Percentiles rank a stretch among this genome's conserved stretches.
Evolutionary conservation across 2,888 invertebrate genomes (phyloP).

Genomic region (Heteromyza rotundicornis): DNA sequence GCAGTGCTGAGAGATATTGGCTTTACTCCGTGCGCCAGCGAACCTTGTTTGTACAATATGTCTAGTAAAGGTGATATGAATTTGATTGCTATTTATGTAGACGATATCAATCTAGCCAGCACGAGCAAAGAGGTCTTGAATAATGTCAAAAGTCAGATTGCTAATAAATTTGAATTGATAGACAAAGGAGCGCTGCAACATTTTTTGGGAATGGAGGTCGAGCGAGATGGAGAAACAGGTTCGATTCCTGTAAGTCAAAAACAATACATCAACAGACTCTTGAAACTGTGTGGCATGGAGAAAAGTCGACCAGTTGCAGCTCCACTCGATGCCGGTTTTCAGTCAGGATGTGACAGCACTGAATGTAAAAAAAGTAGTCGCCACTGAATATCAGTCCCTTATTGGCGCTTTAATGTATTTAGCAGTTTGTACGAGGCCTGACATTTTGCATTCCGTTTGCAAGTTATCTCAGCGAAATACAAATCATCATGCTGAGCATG

Average conservation of each 20-base stretch:
- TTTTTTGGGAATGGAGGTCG: constrained; percentile 32
- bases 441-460: constrained; percentile 19
- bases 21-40: constrained; percentile 26
- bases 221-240: constrained; percentile 27
- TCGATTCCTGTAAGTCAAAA: constrained; percentile 21
- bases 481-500: constrained; percentile 8
- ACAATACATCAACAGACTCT: constrained; percentile 24
- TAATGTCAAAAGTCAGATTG: constrained; percentile 19
- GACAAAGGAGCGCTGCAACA: constrained; percentile 25
- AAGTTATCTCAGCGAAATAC: constrained; percentile 17
- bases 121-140: constrained; percentile 23
- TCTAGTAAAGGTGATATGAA: constrained; percentile 17
- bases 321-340: constrained; percentile 16
- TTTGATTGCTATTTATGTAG: constrained; percentile 34
- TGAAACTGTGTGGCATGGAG: constrained; percentile 21
- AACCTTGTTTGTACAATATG: constrained; percentile 29
- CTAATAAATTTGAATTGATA: constrained; percentile 24
- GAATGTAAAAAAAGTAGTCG: constrained; percentile 3
- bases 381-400: constrained; percentile 11
- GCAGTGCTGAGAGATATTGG: constrained; percentile 27
- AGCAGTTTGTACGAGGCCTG: constrained; percentile 12
- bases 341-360: constrained; percentile 14
- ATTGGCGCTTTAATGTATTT: constrained; percentile 17
- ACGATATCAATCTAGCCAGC: constrained; percentile 24
- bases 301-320: constrained; percentile 7